These are phyloP conservation scores for Girardinus metallicus DNA, from an alignment of 2,797 vertebrate genomes.

Conservation along the genomic window DNA sequence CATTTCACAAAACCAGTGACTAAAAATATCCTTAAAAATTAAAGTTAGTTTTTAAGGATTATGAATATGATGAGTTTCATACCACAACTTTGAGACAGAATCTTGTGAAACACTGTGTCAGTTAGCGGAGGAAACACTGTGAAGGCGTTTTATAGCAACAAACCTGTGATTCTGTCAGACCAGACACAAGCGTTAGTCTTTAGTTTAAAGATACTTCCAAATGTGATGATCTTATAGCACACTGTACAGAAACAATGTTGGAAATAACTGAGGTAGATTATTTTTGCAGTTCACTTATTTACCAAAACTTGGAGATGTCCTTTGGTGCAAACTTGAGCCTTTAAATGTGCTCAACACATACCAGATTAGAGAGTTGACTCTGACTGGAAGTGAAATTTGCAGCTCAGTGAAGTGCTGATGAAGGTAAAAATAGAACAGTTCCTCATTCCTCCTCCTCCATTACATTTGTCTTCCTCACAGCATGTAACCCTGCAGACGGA, in stretches of 20 bases:
- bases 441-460: constrained; percentile 19
- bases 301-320: not conserved
- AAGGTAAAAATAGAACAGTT: constrained; percentile 37
- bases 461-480: constrained; percentile 22
- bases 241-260: not conserved
- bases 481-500: constrained; percentile 36
- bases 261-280: not conserved
- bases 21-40: no score
- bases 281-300: not conserved
- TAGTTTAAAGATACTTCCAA: not conserved
- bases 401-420: constrained; percentile 14
- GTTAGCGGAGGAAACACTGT: no score
- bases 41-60: no score
- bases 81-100: no score
- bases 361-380: not conserved
- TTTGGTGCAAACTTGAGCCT: not conserved
- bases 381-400: constrained; percentile 32
- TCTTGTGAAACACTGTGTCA: no score
- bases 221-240: not conserved
- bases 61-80: no score
- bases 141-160: not conserved
- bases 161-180: not conserved
- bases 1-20: no score
- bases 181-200: not conserved
- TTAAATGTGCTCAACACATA: constrained; percentile 2